Base-by-base conservation (phyloP, 1,140 invertebrate genomes). In the Brachionus rubens region DNA sequence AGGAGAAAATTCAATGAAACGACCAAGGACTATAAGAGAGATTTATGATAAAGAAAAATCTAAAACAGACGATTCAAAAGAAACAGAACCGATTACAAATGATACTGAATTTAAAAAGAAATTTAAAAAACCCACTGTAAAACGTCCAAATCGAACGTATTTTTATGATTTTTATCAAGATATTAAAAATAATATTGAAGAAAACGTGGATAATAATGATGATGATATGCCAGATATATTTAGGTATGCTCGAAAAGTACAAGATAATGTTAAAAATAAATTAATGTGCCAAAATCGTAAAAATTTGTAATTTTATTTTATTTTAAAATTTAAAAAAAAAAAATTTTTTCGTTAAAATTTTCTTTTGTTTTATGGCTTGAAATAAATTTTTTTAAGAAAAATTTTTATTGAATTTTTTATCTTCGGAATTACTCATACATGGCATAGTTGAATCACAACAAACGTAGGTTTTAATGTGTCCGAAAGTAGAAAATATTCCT, bases 151-250 rank as follows among this genome's bases (percentile, higher is more conserved):
- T 65, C 36, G 59, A 43, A 41, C 16, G 19, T 65, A 65, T 65
- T 65, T 65, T 65, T 65, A 65, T 43, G 59, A 65, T 65, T 65
- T 65, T 65, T 65, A 65, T 65, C 33, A 65, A 41, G 40, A 65
- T 65, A 65, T 65, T 10, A 65, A 43, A 65, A 43, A 65, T 21
- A 36, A 65, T 10, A 65, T 43, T 43, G 59, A 65, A 65, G 40
- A 65, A 46, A 16, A 10, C 3, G n/a, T n/a, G n/a, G 14, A 46
- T 14, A 46, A 14, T 46, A 3, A 10, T 46, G n/a, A 16, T 46
- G 9, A 10, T 14, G 43, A 16, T 7, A 14, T 46, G n/a, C 43
- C 43, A 14, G 43, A 46, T 46, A 46, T 46, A 46, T 46, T 46
- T 16, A 5, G n/a, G 43, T 46, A 14, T 46, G 43, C 43, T 46